Evolutionary conservation across 2,888 invertebrate species (phyloP), one percentile per base, ranked within the genome.

Genomic region (Keiferia lycopersicella): DNA sequence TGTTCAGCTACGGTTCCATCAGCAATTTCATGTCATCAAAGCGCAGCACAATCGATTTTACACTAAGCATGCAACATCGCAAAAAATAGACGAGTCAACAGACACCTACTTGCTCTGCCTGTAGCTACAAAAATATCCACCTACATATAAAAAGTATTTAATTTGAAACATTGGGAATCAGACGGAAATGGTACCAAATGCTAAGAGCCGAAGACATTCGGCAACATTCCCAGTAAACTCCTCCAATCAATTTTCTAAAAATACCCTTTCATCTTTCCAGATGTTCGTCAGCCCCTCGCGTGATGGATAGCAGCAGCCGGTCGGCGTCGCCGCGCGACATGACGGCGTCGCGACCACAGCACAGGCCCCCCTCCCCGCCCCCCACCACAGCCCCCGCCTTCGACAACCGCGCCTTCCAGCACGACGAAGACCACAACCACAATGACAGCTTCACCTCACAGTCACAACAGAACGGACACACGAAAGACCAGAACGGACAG

Each of bases 221-320:
- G 39, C 11, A 2, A 39, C 12, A 14, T 7, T 12, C 41, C 12
- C 14, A 12, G n/a, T 41, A n/a, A 14, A 1, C 14, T 41, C 2
- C n/a, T 41, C 10, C 8, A n/a, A 12, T 1, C 14, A 14, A n/a
- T 2, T 41, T n/a, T 2, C 14, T 41, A 41, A 41, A 14, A 11
- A 41, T n/a, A 41, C 41, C 14, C n/a, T 45, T 66, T 64, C 73
- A 69, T 69, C 71, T 68, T 61, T 68, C 75, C 69, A 91, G 91
- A 91, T 90, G 91, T 90, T 88, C 88, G 82, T 89, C 91, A 84
- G 88, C 87, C 78, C 88, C 91, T 77, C 22, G 34, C 26, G 82
- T 85, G 77, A 91, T 91, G 89, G 90, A 91, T 85, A 89, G 80
- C 72, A 88, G 90, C 86, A 91, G 90, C 77, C 82, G 89, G 84